A percentile compares a stretch with the other conserved stretches of the same genome.
Evolutionary conservation across 2,113 vertebrate genomes (phyloP).

Genomic region (Malurus cyaneus): DNA sequence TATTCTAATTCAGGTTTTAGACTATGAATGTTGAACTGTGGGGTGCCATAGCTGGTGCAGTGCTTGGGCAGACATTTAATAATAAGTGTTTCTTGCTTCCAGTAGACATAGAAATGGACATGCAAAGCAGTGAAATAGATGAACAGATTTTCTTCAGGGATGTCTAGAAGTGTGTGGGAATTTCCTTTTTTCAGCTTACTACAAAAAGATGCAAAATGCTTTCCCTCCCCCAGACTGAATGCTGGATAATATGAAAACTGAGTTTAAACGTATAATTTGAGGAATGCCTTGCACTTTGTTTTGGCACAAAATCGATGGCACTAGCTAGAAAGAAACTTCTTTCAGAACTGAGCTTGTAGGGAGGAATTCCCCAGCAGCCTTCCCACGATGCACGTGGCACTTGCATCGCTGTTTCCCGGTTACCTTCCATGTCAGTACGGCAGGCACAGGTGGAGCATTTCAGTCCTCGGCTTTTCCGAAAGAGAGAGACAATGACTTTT

Average conservation of each 20-base stretch:
- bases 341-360: not conserved
- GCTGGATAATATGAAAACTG: not conserved
- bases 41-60: not conserved
- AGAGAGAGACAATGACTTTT: conserved; percentile 23
- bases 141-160: not conserved
- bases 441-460: not conserved
- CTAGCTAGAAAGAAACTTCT: not conserved
- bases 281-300: not conserved
- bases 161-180: not conserved
- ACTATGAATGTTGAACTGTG: not conserved
- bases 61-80: not conserved
- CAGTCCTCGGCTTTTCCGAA: not conserved
- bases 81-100: not conserved
- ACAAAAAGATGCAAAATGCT: not conserved
- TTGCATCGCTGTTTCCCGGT: not conserved
- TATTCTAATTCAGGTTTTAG: not conserved
- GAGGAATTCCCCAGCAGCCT: not conserved
- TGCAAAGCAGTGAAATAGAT: not conserved
- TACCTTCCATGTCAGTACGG: not conserved
- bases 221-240: not conserved
- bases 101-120: not conserved
- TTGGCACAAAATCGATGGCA: not conserved
- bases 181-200: not conserved
- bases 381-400: not conserved
- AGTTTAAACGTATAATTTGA: not conserved